Base-by-base conservation (phyloP, 2,888 invertebrate species). In the Chrysolina americana region DNA sequence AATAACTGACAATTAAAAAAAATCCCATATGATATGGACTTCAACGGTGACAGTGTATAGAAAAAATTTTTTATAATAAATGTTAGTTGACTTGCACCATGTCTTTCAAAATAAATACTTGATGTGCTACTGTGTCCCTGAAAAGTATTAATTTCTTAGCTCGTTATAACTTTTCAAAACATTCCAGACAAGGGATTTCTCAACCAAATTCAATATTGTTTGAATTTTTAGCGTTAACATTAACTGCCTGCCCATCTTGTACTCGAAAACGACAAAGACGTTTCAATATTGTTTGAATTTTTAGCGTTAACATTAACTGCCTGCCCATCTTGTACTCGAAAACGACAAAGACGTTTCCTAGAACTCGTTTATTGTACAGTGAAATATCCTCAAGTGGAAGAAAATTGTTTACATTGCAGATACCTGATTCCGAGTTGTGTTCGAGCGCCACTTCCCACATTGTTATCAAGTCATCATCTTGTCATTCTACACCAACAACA, bases 381-480 rank as follows among this genome's bases (percentile, higher is more conserved):
- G 48, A 53, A 48, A 68, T 53, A 48, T 41, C 41, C 17, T 53
- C 56, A 36, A 15, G 56, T 68, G 53, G 41, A 50, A 41, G 41
- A 41, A 50, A 68, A 68, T 68, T 56, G 68, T 68, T 56, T 68
- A 68, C 56, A 68, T 19, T 53, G 68, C 53, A 68, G 53, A 53
- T 68, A 68, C 53, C 56, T 68, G 68, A 68, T 53, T 53, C 53
- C 41, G 6, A 28, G 48, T 66, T 50, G 68, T 53, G 68, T 68
- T 13, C 23, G 64, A 70, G 63, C 70, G 70, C 70, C 70, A 63
- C 70, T 70, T 70, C 70, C 70, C 70, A 70, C 70, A 70, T 70
- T 70, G 70, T 70, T 70, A 70, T 70, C 70, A 63, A 70, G 47
- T 70, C 70, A 70, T 70, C 70, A 70, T 70, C 70, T 70, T 63